Evolutionary conservation across 2,113 vertebrate genomes (phyloP).

Genomic region (Hucho hucho): DNA sequence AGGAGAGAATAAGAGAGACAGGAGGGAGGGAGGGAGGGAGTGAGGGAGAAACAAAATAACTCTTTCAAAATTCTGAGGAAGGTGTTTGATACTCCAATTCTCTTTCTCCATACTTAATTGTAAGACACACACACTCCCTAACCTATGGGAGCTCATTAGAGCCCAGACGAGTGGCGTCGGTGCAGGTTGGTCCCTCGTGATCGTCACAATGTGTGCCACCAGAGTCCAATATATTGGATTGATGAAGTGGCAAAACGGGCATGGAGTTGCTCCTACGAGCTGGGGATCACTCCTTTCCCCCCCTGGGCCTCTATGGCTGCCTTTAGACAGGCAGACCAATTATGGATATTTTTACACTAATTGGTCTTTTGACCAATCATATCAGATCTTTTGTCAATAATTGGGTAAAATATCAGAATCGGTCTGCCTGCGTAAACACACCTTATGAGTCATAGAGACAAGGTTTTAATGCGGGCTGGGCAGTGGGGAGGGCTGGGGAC

Average conservation of each 20-base stretch:
- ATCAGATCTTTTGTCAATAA: too few relatives aligned
- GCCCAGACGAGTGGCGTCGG: neutral
- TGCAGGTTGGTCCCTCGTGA: neutral
- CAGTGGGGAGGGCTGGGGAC: too few relatives aligned
- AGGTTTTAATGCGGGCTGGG: too few relatives aligned
- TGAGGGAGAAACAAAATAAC: neutral
- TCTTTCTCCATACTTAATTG: constrained; percentile 2
- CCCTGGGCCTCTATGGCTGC: neutral
- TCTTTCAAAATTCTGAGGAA: neutral
- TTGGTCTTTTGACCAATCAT: too few relatives aligned
- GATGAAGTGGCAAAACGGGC: neutral
- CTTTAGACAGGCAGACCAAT: neutral
- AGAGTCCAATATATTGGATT: neutral
- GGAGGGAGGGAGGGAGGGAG: neutral
- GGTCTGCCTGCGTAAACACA: too few relatives aligned
- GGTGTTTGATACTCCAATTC: constrained; percentile 2
- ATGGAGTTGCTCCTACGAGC: too few relatives aligned
- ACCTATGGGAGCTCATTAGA: constrained; percentile 4
- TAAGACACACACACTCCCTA: neutral
- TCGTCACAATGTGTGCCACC: neutral
- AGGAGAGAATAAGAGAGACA: neutral
- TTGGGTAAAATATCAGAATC: too few relatives aligned
- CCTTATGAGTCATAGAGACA: too few relatives aligned
- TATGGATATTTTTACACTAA: too few relatives aligned
- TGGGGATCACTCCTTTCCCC: neutral